These are phyloP conservation scores for Orthonyx spaldingii DNA, from an alignment of 2,113 vertebrate genomes.

Conservation along the genomic window DNA sequence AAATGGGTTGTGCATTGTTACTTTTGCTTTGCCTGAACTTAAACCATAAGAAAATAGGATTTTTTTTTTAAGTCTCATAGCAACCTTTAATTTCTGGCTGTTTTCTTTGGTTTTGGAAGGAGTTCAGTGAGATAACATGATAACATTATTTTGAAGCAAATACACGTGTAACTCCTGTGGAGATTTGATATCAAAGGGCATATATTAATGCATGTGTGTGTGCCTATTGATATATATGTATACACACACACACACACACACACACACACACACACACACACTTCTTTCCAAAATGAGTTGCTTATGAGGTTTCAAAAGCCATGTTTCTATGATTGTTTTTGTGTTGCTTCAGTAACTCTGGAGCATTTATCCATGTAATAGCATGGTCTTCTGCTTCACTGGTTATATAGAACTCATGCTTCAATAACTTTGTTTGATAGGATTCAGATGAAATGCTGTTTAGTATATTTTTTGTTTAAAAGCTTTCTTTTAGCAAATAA, in stretches of 20 bases:
- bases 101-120: not conserved
- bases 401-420: slow-evolving; percentile 66
- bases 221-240: not conserved
- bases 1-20: not conserved
- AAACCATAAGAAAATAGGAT: not conserved
- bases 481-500: slow-evolving; percentile 67
- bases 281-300: not conserved
- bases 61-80: not conserved
- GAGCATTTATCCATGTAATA: slow-evolving; percentile 80
- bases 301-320: slow-evolving; percentile 57
- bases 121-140: not conserved
- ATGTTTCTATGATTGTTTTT: slow-evolving; percentile 74
- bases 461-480: slow-evolving; percentile 68
- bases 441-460: slow-evolving; percentile 69
- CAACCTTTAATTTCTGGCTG: not conserved
- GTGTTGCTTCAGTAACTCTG: slow-evolving; percentile 71
- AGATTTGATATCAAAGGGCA: not conserved
- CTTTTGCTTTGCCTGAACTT: not conserved
- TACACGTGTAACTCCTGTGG: not conserved
- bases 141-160: not conserved
- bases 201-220: not conserved
- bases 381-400: slow-evolving; percentile 71
- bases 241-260: not conserved
- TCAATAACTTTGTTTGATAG: slow-evolving; percentile 70
- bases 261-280: not conserved